Base-by-base conservation (phyloP, 2,888 invertebrate species). In the Endomychus coccineus region DNA sequence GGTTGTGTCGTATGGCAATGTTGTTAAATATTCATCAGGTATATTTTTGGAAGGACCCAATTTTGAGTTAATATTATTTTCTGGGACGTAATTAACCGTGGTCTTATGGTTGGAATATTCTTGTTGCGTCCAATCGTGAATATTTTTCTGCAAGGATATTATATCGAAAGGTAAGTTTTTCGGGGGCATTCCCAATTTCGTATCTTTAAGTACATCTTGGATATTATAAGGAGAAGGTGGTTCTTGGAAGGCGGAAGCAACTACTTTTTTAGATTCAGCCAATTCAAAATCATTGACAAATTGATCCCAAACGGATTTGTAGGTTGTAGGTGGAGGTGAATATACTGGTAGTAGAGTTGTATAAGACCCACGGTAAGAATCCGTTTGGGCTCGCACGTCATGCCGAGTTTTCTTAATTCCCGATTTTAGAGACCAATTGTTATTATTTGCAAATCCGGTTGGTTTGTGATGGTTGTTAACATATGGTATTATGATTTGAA, bases 81-180 rank as follows among this genome's bases (percentile, higher is more conserved):
- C 12, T 23, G 34, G 14, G 39, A 23, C 14, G 1, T 29, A 13
- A 11, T 34, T 34, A 9, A 13, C 34, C 6, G 34, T 34, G 3
- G 34, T 30, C 17, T 30, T 34, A 7, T 13, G 64, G 37, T 72
- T 71, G 1, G 78, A 75, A 59, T 74, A 84, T 50, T 80, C 80
- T 64, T 82, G 80, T 50, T 79, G 80, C 0, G 87, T 88, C 88
- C 88, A 88, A 44, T 81, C 80, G 51, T 88, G 85, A 37, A 88
- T 88, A 48, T 83, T 86, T 49, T 84, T 83, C 57, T 87, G 87
- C 21, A 88, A 66, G 54, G 78, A 77, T 9, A 77, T 73, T 9
- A 85, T 74, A 55, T 87, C 85, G 50, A 83, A 80, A 0, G 77
- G 71, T 16, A 71, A 71, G 45, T 74, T 74, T 27, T 61, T 53